Evolutionary conservation across 2,113 vertebrate species (phyloP).

Genomic region (Notiomystis cincta): DNA sequence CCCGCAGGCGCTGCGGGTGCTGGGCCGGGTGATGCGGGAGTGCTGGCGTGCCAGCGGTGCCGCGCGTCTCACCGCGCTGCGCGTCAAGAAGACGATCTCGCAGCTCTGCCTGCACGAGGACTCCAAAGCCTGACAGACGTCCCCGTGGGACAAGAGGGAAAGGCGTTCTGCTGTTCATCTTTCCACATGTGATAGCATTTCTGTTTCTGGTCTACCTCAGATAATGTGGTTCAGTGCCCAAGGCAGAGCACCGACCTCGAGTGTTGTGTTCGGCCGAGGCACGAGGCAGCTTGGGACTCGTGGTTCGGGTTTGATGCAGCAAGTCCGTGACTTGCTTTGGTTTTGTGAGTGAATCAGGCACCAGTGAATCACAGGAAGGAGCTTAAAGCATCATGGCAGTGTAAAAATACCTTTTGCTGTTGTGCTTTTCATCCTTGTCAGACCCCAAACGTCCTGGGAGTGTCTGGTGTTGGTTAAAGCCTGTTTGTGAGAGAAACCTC

Average conservation of each 20-base stretch:
- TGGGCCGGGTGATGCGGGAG: slow-evolving; percentile 94
- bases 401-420: neutral
- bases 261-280: neutral
- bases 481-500: neutral
- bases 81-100: slow-evolving; percentile 92
- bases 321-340: neutral
- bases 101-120: slow-evolving; percentile 83
- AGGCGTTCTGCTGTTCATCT: neutral
- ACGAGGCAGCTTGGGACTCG: neutral
- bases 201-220: slow-evolving; percentile 74
- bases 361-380: neutral
- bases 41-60: slow-evolving; percentile 90
- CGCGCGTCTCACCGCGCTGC: slow-evolving; percentile 90
- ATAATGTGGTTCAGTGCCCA: neutral
- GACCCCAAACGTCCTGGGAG: neutral
- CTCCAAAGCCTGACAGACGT: slow-evolving; percentile 62
- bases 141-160: neutral
- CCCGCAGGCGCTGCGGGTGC: slow-evolving; percentile 86
- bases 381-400: neutral
- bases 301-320: neutral
- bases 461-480: neutral
- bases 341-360: neutral
- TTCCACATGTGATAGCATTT: neutral
- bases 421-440: neutral
- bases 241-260: neutral